Evolutionary conservation across 2,888 invertebrate genomes (phyloP).

Genomic region (Dorcus hopei): DNA sequence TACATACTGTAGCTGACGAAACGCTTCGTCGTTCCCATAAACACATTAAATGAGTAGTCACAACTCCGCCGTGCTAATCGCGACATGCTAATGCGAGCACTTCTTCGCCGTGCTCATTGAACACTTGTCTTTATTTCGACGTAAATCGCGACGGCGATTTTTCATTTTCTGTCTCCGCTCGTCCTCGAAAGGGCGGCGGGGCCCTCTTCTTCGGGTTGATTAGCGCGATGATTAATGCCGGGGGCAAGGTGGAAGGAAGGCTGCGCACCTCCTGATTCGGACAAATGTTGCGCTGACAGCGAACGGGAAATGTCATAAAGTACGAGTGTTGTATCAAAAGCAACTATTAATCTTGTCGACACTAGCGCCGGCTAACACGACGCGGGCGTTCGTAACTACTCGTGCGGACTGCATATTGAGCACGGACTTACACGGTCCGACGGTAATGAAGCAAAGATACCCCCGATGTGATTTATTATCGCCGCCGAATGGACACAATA

Average conservation of each 20-base stretch:
- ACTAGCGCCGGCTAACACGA: conserved; percentile 9
- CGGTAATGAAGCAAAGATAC: conserved; percentile 7
- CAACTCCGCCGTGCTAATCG: no score
- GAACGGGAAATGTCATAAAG: conserved; percentile 14
- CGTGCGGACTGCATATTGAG: conserved; percentile 27
- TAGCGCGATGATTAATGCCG: conserved; percentile 4
- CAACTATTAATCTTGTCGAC: conserved; percentile 22
- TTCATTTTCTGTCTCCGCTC: no score
- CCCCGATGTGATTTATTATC: neutral
- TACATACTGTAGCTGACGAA: no score
- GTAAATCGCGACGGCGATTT: no score
- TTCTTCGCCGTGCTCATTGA: no score
- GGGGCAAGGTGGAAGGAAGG: neutral
- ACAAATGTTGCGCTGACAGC: conserved; percentile 14
- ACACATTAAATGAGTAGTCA: no score
- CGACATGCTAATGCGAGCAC: no score
- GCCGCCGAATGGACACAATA: neutral
- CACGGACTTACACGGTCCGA: conserved; percentile 10
- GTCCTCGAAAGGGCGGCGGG: no score
- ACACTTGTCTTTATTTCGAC: no score
- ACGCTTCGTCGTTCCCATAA: no score
- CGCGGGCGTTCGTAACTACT: conserved; percentile 14
- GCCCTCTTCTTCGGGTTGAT: neutral
- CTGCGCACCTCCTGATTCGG: conserved; percentile 7
- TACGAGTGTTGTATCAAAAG: conserved; percentile 11